Percentiles rank a stretch among this genome's conserved stretches.
Evolutionary conservation across 1,140 invertebrate genomes (phyloP).

Genomic region (Camponotus floridanus): DNA sequence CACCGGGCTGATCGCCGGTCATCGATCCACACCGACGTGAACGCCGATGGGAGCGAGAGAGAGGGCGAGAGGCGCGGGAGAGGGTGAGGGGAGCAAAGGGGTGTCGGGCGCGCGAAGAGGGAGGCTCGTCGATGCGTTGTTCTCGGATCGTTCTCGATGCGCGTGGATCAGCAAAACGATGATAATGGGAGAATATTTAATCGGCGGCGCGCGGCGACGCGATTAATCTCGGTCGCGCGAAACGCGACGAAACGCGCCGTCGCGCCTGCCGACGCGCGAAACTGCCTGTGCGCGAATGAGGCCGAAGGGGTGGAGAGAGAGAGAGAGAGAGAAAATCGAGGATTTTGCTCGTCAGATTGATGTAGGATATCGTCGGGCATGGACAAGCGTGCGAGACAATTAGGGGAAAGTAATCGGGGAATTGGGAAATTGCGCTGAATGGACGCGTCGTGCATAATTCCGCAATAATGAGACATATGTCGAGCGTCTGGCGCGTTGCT

Average conservation of each 20-base stretch:
- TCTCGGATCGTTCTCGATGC: neutral
- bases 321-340: too few species aligned
- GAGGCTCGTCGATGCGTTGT: conserved; percentile 15
- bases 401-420: neutral
- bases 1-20: conserved; percentile 71
- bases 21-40: conserved; percentile 72
- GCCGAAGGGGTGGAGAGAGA: neutral
- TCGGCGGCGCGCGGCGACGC: conserved; percentile 10
- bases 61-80: conserved; percentile 21
- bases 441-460: neutral
- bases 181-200: conserved; percentile 56
- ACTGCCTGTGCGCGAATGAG: neutral
- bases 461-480: neutral
- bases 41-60: conserved; percentile 64
- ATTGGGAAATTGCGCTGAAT: neutral
- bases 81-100: neutral
- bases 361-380: neutral
- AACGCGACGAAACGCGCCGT: conserved; percentile 7
- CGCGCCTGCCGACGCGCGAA: neutral
- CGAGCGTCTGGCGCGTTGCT: neutral
- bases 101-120: neutral
- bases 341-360: neutral
- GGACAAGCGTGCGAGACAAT: neutral
- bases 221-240: conserved; percentile 23
- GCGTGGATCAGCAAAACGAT: conserved; percentile 10